Percentiles rank a stretch among this genome's conserved stretches.
These are phyloP conservation scores for Lasioglossum pauxillum DNA, from an alignment of 2,888 invertebrate species.

Conservation along the genomic window DNA sequence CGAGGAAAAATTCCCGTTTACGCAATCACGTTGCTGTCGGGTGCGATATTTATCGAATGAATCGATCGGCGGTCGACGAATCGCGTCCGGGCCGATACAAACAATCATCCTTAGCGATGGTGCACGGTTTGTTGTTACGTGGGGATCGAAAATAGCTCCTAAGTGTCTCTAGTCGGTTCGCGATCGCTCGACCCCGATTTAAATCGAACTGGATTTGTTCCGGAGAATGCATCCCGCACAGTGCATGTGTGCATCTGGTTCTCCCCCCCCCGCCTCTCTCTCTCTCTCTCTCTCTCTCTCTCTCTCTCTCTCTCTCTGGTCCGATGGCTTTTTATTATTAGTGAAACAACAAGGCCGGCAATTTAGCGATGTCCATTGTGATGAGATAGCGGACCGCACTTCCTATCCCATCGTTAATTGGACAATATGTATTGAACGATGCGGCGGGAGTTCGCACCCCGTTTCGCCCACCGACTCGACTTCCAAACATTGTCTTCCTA, in stretches of 20 bases:
- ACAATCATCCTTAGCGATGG: background rate
- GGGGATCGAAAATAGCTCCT: background rate
- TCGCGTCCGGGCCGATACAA: background rate
- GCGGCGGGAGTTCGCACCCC: background rate
- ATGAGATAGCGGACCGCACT: background rate
- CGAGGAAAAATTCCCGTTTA: background rate
- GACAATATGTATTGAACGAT: background rate
- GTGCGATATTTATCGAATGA: background rate
- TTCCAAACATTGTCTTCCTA: background rate
- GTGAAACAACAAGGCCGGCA: background rate
- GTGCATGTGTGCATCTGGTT: background rate
- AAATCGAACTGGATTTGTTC: slow-evolving; percentile 46
- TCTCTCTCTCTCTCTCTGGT: background rate
- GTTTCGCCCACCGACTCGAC: background rate
- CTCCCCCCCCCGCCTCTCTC: no score
- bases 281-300: no score
- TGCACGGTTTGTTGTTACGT: background rate
- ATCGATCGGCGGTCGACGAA: background rate
- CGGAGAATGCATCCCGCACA: background rate
- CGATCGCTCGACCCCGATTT: slow-evolving; percentile 58
- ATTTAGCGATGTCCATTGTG: background rate
- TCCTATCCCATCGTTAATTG: background rate
- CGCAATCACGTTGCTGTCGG: background rate
- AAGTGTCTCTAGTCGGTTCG: slow-evolving; percentile 2
- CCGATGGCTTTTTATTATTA: slow-evolving; percentile 5